Base-by-base conservation (phyloP, 2,797 vertebrate species). In the Centropyge bicolor region DNA sequence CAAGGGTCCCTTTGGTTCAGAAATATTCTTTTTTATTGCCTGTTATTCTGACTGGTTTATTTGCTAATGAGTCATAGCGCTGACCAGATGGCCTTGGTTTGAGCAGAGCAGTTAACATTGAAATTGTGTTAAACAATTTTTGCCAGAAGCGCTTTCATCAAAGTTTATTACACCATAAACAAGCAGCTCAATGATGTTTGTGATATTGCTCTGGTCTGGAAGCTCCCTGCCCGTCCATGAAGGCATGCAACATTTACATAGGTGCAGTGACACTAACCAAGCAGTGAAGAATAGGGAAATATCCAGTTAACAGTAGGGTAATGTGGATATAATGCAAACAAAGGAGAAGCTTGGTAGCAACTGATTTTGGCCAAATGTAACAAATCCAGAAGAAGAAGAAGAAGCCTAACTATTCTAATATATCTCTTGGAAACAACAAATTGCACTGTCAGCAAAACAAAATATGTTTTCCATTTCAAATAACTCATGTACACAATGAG, bases 11-110 rank as follows among this genome's bases (percentile, higher is more conserved):
- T 46, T 60, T 70, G 59, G 35, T 79, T 69, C 77, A 80, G 73
- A 80, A 68, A 60, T 8, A 57, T 62, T 59, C 49, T 19, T 62
- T 78, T 88, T 80, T 75, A 76, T 79, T 74, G 57, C 45, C 62
- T 60, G 56, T 82, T 75, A 70, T 74, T 51, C 78, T 83, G 71
- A 85, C 72, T 80, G 80, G 74, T 85, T 86, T 84, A 87, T 90
- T 85, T 85, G 70, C 61, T 89, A 82, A 89, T 89, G 85, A 88
- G 80, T 87, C 81, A 74, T 68, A 67, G 73, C 51, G 5, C 76
- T 84, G 86, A 87, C 82, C 86, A 92, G 88, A 91, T 87, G 86
- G 81, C 70, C 71, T 71, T 62, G 76, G 68, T 89, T 84, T 86
- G 73, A 88, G 64, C 54, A n/a, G 80, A 74, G 70, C 74, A 66